Conservation (phyloP, 2,888 invertebrate species). For the Pseudococcus jackbeardsleyi region DNA sequence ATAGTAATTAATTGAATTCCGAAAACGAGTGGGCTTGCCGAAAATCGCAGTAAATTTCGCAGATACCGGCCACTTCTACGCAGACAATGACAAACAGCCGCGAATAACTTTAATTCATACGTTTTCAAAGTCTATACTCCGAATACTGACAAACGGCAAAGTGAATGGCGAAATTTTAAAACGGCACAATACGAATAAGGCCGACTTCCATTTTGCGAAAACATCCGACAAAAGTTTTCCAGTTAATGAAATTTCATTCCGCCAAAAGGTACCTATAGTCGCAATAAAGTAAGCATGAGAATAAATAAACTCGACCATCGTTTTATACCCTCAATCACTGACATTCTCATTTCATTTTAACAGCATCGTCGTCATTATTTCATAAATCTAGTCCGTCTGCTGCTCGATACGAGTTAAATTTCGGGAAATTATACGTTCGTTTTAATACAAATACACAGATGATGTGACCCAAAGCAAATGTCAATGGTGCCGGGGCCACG, state of each 20-base stretch:
- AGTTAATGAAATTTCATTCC: constrained; percentile 19
- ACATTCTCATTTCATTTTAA: not conserved
- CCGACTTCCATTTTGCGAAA: not conserved
- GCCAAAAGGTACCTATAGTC: not conserved
- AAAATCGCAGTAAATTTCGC: not conserved
- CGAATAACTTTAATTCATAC: constrained; percentile 2
- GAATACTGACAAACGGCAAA: not conserved
- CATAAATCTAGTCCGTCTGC: not conserved
- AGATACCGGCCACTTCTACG: not conserved
- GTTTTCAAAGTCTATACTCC: not conserved
- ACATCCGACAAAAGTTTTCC: constrained; percentile 7
- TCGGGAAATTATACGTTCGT: not conserved
- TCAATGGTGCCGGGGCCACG: not conserved
- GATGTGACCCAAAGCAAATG: not conserved
- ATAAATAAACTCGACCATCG: constrained; percentile 9
- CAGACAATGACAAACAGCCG: not conserved
- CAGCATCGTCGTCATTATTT: not conserved
- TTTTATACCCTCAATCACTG: not conserved
- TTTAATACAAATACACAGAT: not conserved
- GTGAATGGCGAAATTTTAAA: constrained; percentile 9
- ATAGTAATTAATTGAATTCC: constrained; percentile 8
- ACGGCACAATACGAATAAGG: not conserved
- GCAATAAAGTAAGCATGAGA: constrained; percentile 1
- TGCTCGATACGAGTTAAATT: not conserved
- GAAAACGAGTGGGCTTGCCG: not conserved